Evolutionary conservation across 2,797 vertebrate species (phyloP).

Genomic region (Sitta carolinensis): DNA sequence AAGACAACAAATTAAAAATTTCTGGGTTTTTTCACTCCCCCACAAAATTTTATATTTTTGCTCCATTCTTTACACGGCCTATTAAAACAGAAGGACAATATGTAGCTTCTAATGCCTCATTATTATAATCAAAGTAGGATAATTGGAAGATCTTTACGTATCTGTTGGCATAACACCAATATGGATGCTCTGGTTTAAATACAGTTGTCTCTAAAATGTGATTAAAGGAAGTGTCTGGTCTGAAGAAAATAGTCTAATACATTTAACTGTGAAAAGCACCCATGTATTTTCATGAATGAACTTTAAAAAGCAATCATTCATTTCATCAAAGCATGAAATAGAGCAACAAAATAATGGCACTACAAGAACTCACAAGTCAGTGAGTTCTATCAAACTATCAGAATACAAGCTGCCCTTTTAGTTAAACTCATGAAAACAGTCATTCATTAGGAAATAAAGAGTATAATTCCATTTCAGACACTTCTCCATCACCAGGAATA

Average conservation of each 20-base stretch:
- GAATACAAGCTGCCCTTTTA: not conserved
- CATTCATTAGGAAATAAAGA: not conserved
- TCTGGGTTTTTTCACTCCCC: accelerated
- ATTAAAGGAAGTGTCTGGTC: constrained; percentile 26
- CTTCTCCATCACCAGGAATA: not conserved
- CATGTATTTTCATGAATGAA: not conserved
- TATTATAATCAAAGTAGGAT: not conserved
- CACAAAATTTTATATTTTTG: not conserved
- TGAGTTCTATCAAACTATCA: not conserved
- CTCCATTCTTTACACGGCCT: not conserved
- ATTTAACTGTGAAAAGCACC: not conserved
- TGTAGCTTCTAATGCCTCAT: not conserved
- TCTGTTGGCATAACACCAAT: not conserved
- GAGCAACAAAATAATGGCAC: not conserved
- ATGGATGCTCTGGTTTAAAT: constrained; percentile 2
- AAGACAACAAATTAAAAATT: not conserved
- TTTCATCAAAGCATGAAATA: not conserved
- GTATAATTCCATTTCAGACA: not conserved
- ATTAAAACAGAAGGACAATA: not conserved
- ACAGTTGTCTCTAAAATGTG: not conserved
- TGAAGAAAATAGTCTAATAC: not conserved
- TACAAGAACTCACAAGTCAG: not conserved
- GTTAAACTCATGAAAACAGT: not conserved
- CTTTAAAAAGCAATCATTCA: not conserved
- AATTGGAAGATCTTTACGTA: constrained; percentile 1